Base-by-base conservation (phyloP, 2,888 invertebrate genomes). In the Drosophila limbata region DNA sequence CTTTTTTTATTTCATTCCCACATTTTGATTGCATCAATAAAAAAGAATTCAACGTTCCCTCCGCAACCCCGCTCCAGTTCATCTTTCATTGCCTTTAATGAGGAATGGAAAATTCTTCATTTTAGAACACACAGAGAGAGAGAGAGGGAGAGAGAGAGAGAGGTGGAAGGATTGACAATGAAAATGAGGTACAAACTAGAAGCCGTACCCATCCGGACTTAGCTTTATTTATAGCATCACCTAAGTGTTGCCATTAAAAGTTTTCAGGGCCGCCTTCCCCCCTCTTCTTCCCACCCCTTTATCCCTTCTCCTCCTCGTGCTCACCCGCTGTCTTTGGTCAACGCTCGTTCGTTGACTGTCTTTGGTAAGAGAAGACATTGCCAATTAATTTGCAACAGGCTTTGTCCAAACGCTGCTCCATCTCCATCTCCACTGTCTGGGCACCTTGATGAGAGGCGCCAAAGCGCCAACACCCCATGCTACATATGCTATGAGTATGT, bases 181-280 rank as follows among this genome's bases (percentile, higher is more conserved):
- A 84, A 86, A 88, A 84, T 84, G 75, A 84, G 69, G 62, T 73
- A 88, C 81, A 74, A 72, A 81, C 76, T 78, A 66, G 78, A 73
- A 73, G 52, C 69, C 53, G 17, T 56, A 51, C 37, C 44, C 69
- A 55, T 21, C 25, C 64, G 60, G 63, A 69, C 65, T 71, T 57
- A 56, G 71, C 83, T 85, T 84, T 84, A 84, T 84, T 84, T 84
- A 88, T 84, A 84, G 84, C 84, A 79, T 71, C 88, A 64, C 76
- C 84, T 83, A 88, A 84, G 84, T 81, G 86, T 80, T 88, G 84
- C 84, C 86, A 88, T 88, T 84, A 84, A 84, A 81, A 61, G 60
- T 52, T 60, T 64, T 77, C 68, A 74, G 70, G 68, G 57, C 47
- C 45, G 25, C 25, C 13, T 19, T 48, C 25, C 25, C 45, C 13